A percentile compares a stretch with the other conserved stretches of the same genome.
These are phyloP conservation scores for Raillietiella orientalis DNA, from an alignment of 2,888 invertebrate genomes.

Conservation along the genomic window DNA sequence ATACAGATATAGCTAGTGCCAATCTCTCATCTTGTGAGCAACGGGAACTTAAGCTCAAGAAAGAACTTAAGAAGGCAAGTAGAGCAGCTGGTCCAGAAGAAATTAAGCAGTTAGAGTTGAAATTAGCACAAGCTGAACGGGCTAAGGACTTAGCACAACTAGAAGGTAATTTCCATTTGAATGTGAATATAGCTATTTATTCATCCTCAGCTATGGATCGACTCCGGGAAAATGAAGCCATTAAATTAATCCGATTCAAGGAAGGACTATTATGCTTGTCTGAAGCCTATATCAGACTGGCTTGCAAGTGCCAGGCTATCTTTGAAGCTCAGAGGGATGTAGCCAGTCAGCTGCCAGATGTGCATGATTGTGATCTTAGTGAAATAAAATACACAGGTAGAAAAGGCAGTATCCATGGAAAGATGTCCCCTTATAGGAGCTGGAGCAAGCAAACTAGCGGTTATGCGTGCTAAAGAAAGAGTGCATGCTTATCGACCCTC, in stretches of 20 bases:
- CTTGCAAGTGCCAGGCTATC: slow-evolving; percentile 15
- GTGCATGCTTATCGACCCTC: too few species aligned
- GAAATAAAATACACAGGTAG: slow-evolving; percentile 16
- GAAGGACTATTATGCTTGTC: slow-evolving; percentile 16
- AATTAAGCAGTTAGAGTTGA: slow-evolving; percentile 14
- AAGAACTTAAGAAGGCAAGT: slow-evolving; percentile 14
- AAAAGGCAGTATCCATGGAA: too few species aligned
- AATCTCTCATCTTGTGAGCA: slow-evolving; percentile 14
- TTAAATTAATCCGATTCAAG: slow-evolving; percentile 17
- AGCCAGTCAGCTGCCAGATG: slow-evolving; percentile 16
- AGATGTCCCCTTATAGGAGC: too few species aligned
- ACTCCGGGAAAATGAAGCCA: slow-evolving; percentile 17
- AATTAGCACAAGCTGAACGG: slow-evolving; percentile 15
- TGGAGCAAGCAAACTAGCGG: too few species aligned
- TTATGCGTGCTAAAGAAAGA: too few species aligned
- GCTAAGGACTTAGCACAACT: slow-evolving; percentile 16
- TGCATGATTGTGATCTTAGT: slow-evolving; percentile 14
- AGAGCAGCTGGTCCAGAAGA: slow-evolving; percentile 14
- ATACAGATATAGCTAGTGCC: slow-evolving; percentile 14
- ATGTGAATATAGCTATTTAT: too few species aligned
- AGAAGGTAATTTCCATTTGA: too few species aligned
- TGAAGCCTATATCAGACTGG: slow-evolving; percentile 16
- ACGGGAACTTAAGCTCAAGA: slow-evolving; percentile 14
- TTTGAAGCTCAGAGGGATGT: slow-evolving; percentile 17
- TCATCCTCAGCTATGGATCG: slow-evolving; percentile 14